phyloP scores from a whole-genome alignment of 2,113 vertebrate species.

The Carettochelys insculpta region DNA sequence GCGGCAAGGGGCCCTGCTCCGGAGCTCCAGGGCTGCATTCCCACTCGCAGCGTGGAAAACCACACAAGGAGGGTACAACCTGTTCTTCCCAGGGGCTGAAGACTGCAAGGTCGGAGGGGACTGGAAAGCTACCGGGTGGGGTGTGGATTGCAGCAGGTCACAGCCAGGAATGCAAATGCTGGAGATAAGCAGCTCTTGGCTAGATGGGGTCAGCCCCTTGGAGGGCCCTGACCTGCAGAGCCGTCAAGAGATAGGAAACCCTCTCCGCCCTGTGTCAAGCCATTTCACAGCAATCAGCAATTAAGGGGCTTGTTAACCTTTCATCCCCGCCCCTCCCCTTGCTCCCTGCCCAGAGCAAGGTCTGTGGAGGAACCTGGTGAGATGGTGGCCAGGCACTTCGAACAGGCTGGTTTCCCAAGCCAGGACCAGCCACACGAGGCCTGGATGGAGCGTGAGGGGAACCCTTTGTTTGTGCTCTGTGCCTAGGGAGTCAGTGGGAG shows the following conservation, averaged over 20 bases:
- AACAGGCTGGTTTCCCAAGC: background rate
- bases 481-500: background rate
- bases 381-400: background rate
- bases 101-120: background rate
- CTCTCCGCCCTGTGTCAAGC: background rate
- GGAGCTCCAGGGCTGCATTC: background rate
- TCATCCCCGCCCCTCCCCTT: background rate
- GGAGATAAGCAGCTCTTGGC: background rate
- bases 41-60: too few relatives aligned
- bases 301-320: background rate
- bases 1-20: too few relatives aligned
- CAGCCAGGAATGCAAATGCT: background rate
- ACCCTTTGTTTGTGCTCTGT: background rate
- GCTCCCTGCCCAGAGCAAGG: background rate
- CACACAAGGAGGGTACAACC: too few relatives aligned
- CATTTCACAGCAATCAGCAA: background rate
- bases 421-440: background rate
- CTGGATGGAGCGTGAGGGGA: background rate
- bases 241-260: background rate
- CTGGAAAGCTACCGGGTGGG: background rate
- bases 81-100: background rate
- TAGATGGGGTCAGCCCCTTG: background rate
- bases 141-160: background rate
- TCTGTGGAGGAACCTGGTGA: background rate
- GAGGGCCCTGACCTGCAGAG: background rate